Evolutionary conservation across 2,888 invertebrate species (phyloP).

Genomic region (Erpobdella octoculata): DNA sequence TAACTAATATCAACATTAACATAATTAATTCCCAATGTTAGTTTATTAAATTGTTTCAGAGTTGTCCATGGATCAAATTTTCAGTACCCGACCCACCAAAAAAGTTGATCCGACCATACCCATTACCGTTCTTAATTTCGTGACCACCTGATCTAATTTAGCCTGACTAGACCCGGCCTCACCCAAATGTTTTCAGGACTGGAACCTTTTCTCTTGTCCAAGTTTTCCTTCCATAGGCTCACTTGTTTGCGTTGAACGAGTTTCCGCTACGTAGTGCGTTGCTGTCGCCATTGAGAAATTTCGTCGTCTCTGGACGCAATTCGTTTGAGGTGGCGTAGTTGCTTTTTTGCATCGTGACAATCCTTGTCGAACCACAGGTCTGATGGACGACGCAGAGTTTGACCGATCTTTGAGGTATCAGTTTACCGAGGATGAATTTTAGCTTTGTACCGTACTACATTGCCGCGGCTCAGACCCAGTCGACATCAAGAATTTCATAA

Average conservation of each 20-base stretch:
- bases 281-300: not conserved
- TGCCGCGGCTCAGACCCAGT: not conserved
- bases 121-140: too few species aligned
- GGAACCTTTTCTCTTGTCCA: not conserved
- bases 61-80: too few species aligned
- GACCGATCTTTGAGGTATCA: not conserved
- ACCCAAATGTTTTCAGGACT: too few species aligned
- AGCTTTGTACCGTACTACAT: too few species aligned
- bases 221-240: not conserved
- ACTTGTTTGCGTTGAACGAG: not conserved
- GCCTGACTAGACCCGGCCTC: too few species aligned
- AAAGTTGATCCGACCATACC: too few species aligned
- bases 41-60: too few species aligned
- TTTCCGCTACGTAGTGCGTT: not conserved
- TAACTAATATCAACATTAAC: too few species aligned
- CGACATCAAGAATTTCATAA: not conserved
- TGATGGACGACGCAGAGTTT: not conserved
- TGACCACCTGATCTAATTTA: too few species aligned
- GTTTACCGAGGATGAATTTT: not conserved
- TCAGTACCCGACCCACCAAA: too few species aligned
- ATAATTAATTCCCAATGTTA: too few species aligned
- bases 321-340: not conserved
- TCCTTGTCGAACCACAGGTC: not conserved
- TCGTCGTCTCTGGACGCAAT: not conserved
- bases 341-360: not conserved